Conservation (phyloP, 2,888 invertebrate species). For the Lacanobia wlatinum region DNA sequence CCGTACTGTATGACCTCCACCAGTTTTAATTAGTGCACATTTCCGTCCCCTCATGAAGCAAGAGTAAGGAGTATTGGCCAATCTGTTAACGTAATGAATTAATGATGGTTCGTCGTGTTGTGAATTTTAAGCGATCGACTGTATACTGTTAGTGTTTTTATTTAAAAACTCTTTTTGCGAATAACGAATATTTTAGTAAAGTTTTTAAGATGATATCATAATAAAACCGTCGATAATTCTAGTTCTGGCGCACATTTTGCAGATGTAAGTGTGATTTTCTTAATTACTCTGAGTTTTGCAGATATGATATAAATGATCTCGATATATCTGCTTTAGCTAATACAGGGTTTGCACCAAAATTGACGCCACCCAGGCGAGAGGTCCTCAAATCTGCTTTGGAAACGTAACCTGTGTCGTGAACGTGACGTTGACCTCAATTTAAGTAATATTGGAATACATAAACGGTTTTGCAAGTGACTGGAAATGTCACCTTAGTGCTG, state of each 20-base stretch:
- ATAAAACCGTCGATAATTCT: neutral
- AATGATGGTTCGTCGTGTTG: constrained; percentile 44
- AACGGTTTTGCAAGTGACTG: too few relatives aligned
- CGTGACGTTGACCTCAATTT: too few relatives aligned
- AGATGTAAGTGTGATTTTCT: neutral
- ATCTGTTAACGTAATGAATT: constrained; percentile 59
- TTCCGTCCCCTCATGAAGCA: constrained; percentile 56
- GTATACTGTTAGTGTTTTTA: neutral
- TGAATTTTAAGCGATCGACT: constrained; percentile 26
- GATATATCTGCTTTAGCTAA: too few relatives aligned
- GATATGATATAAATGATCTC: neutral
- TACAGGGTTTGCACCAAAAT: too few relatives aligned
- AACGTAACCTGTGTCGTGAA: too few relatives aligned
- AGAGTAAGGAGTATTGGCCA: constrained; percentile 42
- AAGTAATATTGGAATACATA: too few relatives aligned
- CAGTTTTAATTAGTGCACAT: constrained; percentile 74
- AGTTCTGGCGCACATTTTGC: neutral
- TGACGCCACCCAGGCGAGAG: too few relatives aligned
- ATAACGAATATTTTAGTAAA: too few relatives aligned
- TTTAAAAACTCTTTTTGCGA: neutral
- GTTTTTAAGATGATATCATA: neutral
- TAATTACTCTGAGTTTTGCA: neutral
- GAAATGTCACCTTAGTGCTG: too few relatives aligned
- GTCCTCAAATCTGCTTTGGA: too few relatives aligned
- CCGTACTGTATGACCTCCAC: constrained; percentile 70